phyloP scores from a whole-genome alignment of 2,888 invertebrate genomes.

The Eustalomyia histrio region DNA sequence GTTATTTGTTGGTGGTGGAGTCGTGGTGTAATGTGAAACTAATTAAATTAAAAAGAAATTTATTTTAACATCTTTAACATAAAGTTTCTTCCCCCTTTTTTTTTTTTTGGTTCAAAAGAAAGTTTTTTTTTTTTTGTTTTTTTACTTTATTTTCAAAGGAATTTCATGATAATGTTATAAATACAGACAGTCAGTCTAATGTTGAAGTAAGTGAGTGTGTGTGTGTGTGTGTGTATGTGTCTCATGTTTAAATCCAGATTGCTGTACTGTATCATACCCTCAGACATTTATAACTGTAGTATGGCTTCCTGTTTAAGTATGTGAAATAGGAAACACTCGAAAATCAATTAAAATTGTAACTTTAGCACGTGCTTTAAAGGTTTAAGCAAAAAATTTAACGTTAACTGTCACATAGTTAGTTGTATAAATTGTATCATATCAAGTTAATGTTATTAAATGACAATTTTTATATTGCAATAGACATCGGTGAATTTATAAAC shows the following conservation, averaged over 20 bases:
- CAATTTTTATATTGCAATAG: background rate
- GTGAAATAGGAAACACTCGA: conserved; percentile 59
- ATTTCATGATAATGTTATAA: conserved; percentile 48
- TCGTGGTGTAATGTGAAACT: conserved; percentile 65
- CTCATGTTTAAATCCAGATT: conserved; percentile 18
- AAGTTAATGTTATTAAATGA: background rate
- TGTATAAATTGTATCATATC: background rate
- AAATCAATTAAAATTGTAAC: conserved; percentile 64
- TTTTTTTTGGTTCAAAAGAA: conserved; percentile 30
- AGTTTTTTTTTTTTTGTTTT: conserved; percentile 33
- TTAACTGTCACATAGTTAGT: background rate
- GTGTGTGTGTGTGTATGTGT: no score
- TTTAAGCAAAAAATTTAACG: background rate
- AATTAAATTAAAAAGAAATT: conserved; percentile 67
- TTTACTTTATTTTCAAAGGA: conserved; percentile 35
- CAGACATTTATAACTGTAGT: conserved; percentile 15
- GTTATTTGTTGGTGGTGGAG: conserved; percentile 37
- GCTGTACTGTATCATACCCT: background rate
- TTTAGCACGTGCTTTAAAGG: conserved; percentile 61
- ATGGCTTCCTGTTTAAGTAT: conserved; percentile 64
- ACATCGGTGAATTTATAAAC: no score
- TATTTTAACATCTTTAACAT: conserved; percentile 65
- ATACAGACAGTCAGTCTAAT: conserved; percentile 13
- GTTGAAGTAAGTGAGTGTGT: background rate
- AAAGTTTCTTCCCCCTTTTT: conserved; percentile 59